Percentiles rank a stretch among this genome's conserved stretches.
Conservation (phyloP, 2,888 invertebrate species). For the Orthosia gothica region DNA sequence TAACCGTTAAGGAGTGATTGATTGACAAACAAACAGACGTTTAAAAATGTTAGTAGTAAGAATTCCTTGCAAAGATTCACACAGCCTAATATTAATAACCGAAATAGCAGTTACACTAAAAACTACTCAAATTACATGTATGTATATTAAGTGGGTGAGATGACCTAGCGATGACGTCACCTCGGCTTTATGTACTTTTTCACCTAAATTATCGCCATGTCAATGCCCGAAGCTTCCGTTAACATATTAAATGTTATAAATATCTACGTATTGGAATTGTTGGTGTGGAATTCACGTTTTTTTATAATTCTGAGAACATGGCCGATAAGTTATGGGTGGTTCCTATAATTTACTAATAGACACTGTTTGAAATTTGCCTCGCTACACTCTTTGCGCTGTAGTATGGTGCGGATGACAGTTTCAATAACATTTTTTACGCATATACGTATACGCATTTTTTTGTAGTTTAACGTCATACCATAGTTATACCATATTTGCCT, state of each 20-base stretch:
- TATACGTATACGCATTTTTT: too few species aligned
- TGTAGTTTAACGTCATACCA: too few species aligned
- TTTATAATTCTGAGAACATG: neutral
- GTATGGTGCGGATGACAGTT: too few species aligned
- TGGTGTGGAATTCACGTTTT: neutral
- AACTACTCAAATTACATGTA: neutral
- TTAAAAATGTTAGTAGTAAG: too few species aligned
- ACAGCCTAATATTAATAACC: neutral
- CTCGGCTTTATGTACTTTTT: constrained; percentile 13
- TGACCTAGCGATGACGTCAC: constrained; percentile 16
- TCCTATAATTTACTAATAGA: too few species aligned
- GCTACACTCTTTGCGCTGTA: too few species aligned
- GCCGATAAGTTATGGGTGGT: neutral
- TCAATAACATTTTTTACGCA: too few species aligned
- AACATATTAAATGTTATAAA: constrained; percentile 4
- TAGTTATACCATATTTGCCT: too few species aligned
- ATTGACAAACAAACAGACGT: too few species aligned
- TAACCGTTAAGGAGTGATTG: too few species aligned
- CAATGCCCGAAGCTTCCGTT: constrained; percentile 34
- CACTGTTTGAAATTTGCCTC: too few species aligned
- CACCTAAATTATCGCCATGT: constrained; percentile 30
- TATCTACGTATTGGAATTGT: neutral
- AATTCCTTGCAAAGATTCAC: neutral
- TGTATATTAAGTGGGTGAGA: neutral
- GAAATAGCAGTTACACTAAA: neutral